Conservation (phyloP, 2,797 vertebrate genomes). For the Hypotaenidia okinawae region DNA sequence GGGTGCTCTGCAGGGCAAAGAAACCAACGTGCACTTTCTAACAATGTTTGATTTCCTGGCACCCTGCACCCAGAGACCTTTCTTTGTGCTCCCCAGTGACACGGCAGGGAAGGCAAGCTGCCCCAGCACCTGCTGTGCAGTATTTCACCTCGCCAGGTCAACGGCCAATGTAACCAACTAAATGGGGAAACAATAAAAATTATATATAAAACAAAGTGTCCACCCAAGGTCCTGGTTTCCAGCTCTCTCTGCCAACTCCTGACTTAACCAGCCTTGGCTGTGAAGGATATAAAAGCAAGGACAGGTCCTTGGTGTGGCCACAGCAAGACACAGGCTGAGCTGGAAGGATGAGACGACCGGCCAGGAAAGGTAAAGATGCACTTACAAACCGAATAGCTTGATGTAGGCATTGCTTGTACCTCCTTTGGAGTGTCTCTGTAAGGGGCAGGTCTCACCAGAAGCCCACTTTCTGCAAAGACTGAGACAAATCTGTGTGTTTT, state of each 20-base stretch:
- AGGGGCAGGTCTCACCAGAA: not conserved
- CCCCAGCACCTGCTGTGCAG: constrained; percentile 32
- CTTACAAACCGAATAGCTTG: not conserved
- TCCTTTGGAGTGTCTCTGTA: not conserved
- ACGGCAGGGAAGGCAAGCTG: not conserved
- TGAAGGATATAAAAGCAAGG: not conserved
- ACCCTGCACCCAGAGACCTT: not conserved
- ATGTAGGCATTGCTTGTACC: not conserved
- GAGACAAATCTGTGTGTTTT: not conserved
- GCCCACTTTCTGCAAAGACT: not conserved
- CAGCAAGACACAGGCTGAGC: not conserved
- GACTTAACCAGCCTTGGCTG: not conserved
- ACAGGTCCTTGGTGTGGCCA: not conserved
- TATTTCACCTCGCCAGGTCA: not conserved
- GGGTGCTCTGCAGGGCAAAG: not conserved
- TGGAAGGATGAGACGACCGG: not conserved
- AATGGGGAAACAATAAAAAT: constrained; percentile 23
- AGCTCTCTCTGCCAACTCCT: not conserved
- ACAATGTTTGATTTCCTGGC: not conserved
- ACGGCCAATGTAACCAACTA: not conserved
- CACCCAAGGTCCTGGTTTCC: not conserved
- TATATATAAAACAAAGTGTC: not conserved
- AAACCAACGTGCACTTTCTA: fast-evolving
- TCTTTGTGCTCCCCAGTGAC: constrained; percentile 12
- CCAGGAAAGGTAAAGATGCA: constrained; percentile 31